Evolutionary conservation across 64 coral and sea anemone species (phyloP).

Genomic region (Montipora efflorescens): DNA sequence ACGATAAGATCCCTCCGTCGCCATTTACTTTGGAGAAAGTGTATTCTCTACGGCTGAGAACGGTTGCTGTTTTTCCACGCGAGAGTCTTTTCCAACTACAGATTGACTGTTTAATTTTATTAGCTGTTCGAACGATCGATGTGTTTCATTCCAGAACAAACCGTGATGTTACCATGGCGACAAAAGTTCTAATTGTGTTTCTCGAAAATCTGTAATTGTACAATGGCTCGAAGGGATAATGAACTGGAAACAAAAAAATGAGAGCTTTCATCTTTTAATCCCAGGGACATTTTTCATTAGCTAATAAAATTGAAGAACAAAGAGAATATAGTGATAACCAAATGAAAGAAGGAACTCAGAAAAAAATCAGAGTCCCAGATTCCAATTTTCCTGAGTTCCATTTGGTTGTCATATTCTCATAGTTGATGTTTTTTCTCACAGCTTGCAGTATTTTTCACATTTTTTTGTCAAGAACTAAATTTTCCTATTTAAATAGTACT

Average conservation of each 20-base stretch:
- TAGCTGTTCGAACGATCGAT: slow-evolving; percentile 10
- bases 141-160: slow-evolving; percentile 24
- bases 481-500: no score
- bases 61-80: background rate
- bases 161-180: slow-evolving; percentile 19
- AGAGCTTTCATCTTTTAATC: background rate
- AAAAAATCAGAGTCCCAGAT: no score
- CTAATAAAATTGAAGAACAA: no score
- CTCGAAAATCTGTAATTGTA: background rate
- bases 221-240: background rate
- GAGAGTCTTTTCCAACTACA: background rate
- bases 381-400: no score
- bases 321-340: no score
- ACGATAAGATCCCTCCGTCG: slow-evolving; percentile 45
- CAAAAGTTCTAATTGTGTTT: background rate
- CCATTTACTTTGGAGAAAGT: slow-evolving; percentile 25
- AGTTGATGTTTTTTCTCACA: no score
- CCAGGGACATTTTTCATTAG: background rate
- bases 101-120: background rate
- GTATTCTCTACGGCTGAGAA: background rate
- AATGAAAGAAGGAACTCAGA: no score
- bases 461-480: background rate
- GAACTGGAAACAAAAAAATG: background rate
- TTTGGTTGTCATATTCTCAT: no score
- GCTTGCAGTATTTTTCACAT: background rate